Conservation (phyloP, 2,888 invertebrate genomes). For the Mimumesa dahlbomi region DNA sequence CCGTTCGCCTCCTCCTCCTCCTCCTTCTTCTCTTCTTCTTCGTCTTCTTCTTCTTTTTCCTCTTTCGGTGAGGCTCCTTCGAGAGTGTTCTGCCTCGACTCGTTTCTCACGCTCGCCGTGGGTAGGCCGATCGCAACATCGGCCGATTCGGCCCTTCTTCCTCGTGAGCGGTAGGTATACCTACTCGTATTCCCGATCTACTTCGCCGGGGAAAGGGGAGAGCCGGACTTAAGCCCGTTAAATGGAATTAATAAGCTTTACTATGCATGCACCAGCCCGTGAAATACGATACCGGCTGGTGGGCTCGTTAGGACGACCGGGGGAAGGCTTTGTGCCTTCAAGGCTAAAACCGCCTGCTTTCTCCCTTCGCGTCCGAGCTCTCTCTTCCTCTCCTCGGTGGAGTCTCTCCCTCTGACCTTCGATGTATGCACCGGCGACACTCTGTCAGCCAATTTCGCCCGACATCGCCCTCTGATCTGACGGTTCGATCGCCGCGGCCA, state of each 20-base stretch:
- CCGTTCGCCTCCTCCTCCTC: constrained; percentile 29
- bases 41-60: constrained; percentile 36
- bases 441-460: constrained; percentile 7
- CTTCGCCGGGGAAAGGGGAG: constrained; percentile 60
- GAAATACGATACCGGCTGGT: constrained; percentile 76
- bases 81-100: constrained; percentile 57
- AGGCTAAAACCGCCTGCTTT: constrained; percentile 58
- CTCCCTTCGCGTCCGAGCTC: constrained; percentile 44
- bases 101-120: constrained; percentile 70
- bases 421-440: constrained; percentile 6
- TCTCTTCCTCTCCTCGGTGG: constrained; percentile 21
- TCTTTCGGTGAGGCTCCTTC: constrained; percentile 43
- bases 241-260: constrained; percentile 79
- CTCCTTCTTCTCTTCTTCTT: neutral
- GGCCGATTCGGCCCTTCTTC: constrained; percentile 60
- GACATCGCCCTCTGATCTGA: constrained; percentile 1
- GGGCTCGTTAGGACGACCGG: constrained; percentile 70
- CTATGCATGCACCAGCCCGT: constrained; percentile 76
- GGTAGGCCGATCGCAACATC: constrained; percentile 65
- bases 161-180: no score
- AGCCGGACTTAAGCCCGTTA: constrained; percentile 74
- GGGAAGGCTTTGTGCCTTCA: constrained; percentile 72
- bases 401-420: constrained; percentile 16
- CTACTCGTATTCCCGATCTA: constrained; percentile 72
- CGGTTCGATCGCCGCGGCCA: neutral